These are phyloP conservation scores for Cephalopachus bancanus DNA, from an alignment of 2,797 vertebrate species.

Conservation along the genomic window DNA sequence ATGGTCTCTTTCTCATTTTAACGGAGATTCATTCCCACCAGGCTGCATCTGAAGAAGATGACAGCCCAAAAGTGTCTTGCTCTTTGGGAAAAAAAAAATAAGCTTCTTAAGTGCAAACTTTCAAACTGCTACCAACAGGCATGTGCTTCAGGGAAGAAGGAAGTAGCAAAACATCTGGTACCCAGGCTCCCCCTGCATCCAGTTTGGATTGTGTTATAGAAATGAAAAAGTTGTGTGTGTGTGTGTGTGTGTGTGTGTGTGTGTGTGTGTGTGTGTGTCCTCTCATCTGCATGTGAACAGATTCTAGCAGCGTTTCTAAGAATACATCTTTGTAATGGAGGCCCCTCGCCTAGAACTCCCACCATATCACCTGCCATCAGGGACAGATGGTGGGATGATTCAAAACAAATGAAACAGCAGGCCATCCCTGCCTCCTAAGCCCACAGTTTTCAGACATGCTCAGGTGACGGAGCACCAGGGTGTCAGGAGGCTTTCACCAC, in stretches of 20 bases:
- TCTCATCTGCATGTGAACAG: background rate
- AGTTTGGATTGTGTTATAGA: background rate
- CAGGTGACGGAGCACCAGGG: background rate
- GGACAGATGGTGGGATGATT: slow-evolving; percentile 18
- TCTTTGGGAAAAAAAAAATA: background rate
- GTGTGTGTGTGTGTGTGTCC: rapidly evolving
- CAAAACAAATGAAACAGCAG: slow-evolving; percentile 18
- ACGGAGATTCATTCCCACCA: slow-evolving; percentile 59
- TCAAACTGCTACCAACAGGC: slow-evolving; percentile 54
- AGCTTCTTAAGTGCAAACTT: slow-evolving; percentile 69
- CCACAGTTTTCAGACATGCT: background rate
- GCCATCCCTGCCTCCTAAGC: background rate
- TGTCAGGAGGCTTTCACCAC: background rate
- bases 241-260: background rate
- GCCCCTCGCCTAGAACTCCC: background rate
- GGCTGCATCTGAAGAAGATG: slow-evolving; percentile 57
- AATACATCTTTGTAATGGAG: background rate
- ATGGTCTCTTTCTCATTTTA: slow-evolving; percentile 67
- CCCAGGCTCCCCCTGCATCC: background rate
- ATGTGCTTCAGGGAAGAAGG: slow-evolving; percentile 49
- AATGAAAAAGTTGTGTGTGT: background rate
- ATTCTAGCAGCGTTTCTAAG: background rate
- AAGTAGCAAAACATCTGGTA: background rate
- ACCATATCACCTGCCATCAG: background rate
- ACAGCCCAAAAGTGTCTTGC: slow-evolving; percentile 47